Evolutionary conservation across 2,797 vertebrate genomes (phyloP), one percentile per base, ranked within the genome.

Genomic region (Karalla daura): DNA sequence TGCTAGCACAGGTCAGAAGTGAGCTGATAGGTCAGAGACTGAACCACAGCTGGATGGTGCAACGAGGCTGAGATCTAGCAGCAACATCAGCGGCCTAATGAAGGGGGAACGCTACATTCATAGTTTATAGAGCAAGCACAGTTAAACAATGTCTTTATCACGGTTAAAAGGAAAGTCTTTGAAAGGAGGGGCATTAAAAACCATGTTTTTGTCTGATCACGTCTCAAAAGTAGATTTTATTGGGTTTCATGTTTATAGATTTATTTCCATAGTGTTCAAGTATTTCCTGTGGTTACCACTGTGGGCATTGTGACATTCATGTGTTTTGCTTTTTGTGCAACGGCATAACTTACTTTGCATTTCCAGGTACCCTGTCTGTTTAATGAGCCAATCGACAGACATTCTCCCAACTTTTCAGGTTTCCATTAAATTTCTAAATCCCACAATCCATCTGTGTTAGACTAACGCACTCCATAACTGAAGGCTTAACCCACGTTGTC

Each of bases 1-100:
- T 40, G 68, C 62, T 76, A 59, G 73, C 23, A 44, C 63, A 63
- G 80, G 85, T 80, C 81, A 86, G 72, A 62, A 53, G 79, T 71
- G 64, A 83, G 36, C 7, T n/a, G 35, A 78, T 35, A 10, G 46
- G 51, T 12, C 33, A 20, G 36, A 81, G 74, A 50, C 54, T 70
- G 54, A 85, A 40, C 61, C 47, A 69, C 81, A 88, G 83, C 74
- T 83, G 84, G 73, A 75, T 21, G 13, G 56, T 1, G 41, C 36
- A 61, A 55, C 24, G 60, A 51, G 45, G 27, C n/a, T 5, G 33
- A 21, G 15, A 13, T 43, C 13, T 39, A 14, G 43, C 39, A 35
- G 17, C 35, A 56, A 25, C 43, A 8, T 18, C n/a, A n/a, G n/a
- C n/a, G n/a, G n/a, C n/a, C n/a, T n/a, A n/a, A n/a, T n/a, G n/a